phyloP scores from a whole-genome alignment of 2,113 vertebrate genomes.

The Ceyx margarethae region DNA sequence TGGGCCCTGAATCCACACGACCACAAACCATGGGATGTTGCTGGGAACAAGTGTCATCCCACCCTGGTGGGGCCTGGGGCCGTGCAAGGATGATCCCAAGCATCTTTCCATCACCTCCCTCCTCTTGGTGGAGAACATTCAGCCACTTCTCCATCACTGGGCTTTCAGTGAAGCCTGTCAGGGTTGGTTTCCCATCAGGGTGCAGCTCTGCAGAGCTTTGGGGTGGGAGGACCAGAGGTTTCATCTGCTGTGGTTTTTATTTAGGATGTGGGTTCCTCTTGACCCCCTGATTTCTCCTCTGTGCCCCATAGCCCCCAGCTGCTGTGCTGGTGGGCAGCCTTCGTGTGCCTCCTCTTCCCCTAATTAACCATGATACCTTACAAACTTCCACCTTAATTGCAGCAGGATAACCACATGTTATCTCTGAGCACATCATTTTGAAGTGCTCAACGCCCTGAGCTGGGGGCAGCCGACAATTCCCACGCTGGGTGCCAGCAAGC shows the following conservation, averaged over 20 bases:
- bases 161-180: neutral
- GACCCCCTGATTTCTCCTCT: neutral
- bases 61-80: neutral
- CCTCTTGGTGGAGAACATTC: rapidly evolving
- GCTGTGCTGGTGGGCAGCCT: neutral
- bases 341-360: neutral
- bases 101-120: neutral
- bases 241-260: neutral
- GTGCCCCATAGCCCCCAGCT: neutral
- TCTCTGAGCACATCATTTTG: neutral
- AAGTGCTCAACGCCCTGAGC: neutral
- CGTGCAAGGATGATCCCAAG: rapidly evolving
- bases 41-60: rapidly evolving
- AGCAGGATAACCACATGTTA: neutral
- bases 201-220: rapidly evolving
- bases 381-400: neutral
- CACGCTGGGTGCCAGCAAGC: rapidly evolving
- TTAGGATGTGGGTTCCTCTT: neutral
- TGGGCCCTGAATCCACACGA: rapidly evolving
- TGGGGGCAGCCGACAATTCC: rapidly evolving
- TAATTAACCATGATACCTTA: neutral
- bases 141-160: neutral
- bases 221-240: rapidly evolving
- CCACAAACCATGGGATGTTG: neutral
- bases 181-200: neutral